Percentiles rank a stretch among this genome's conserved stretches.
phyloP scores from a whole-genome alignment of 2,797 vertebrate species.

The Echeneis naucrates region DNA sequence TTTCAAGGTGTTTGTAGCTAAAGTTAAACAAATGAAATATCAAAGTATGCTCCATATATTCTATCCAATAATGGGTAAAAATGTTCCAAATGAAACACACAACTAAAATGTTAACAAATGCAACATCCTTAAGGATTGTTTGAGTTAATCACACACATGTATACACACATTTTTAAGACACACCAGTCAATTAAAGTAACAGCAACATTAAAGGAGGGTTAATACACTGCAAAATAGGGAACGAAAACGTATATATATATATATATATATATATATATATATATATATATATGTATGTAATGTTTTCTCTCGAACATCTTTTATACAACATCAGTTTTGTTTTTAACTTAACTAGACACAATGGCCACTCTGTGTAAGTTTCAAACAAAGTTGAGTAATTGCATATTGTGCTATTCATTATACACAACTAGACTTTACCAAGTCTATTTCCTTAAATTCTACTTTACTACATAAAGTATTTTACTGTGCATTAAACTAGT shows the following conservation, averaged over 20 bases:
- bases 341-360: slow-evolving; percentile 34
- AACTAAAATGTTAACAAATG: slow-evolving; percentile 51
- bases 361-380: slow-evolving; percentile 31
- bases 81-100: slow-evolving; percentile 55
- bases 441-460: slow-evolving; percentile 47
- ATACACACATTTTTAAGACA: slow-evolving; percentile 46
- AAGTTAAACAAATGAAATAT: slow-evolving; percentile 75
- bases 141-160: slow-evolving; percentile 60
- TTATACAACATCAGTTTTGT: slow-evolving; percentile 21
- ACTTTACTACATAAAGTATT: slow-evolving; percentile 58
- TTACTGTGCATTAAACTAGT: slow-evolving; percentile 53
- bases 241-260: slow-evolving; percentile 32
- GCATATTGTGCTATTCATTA: slow-evolving; percentile 63
- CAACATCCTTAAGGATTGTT: slow-evolving; percentile 74
- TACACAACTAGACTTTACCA: slow-evolving; percentile 55
- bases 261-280: too few species aligned
- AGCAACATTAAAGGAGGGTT: slow-evolving; percentile 33
- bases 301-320: too few species aligned
- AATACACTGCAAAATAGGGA: slow-evolving; percentile 44
- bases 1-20: slow-evolving; percentile 74
- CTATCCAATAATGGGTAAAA: slow-evolving; percentile 75
- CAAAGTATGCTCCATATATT: slow-evolving; percentile 68
- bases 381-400: slow-evolving; percentile 37
- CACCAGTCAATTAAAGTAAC: slow-evolving; percentile 38
- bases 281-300: too few species aligned